Evolutionary conservation across 92 coral and sea anemone species (phyloP), one percentile per base, ranked within the genome.

Genomic region (Zoanthus sociatus): DNA sequence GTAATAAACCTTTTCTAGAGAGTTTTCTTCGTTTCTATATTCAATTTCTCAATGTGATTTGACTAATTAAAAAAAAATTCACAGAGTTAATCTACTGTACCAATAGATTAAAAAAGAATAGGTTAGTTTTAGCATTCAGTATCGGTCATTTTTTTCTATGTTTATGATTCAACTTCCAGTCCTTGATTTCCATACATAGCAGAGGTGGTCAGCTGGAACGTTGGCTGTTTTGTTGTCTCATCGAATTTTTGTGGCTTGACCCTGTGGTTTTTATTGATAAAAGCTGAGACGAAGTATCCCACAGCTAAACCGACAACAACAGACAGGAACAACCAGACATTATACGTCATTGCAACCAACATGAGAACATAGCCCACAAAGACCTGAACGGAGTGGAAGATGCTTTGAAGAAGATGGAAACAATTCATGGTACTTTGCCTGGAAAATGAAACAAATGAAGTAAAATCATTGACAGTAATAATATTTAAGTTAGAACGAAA

Each of bases 311-410:
- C 85, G 11, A 81, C 63, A 4, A 67, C 60, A 66, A 81, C 85
- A 9, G 74, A 46, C 16, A 81, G 14, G 61, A 81, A 81, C 46
- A 81, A 50, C 64, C 75, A 81, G 20, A 63, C 85, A 51, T 81
- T 81, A 74, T 26, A 81, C 15, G 85, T 81, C 85, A 81, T 81
- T 46, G 85, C 85, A 64, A 81, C 75, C 85, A 81, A 42, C 85
- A 81, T 81, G 37, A 81, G 26, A 3, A 81, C 2, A 51, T 45
- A 66, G 48, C 85, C 85, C 47, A 81, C 21, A 21, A 81, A 67
- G 74, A 81, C 85, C 18, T 81, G 85, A 12, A 81, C 42, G 46
- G 46, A 11, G 73, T 81, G 85, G 18, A 81, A 44, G 58, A 30
- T 17, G 55, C 42, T 64, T n/a, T 81, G 85, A 42, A 81, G 58